Evolutionary conservation across 2,888 invertebrate genomes (phyloP), one percentile per base, ranked within the genome.

Genomic region (Creontiades dilutus): DNA sequence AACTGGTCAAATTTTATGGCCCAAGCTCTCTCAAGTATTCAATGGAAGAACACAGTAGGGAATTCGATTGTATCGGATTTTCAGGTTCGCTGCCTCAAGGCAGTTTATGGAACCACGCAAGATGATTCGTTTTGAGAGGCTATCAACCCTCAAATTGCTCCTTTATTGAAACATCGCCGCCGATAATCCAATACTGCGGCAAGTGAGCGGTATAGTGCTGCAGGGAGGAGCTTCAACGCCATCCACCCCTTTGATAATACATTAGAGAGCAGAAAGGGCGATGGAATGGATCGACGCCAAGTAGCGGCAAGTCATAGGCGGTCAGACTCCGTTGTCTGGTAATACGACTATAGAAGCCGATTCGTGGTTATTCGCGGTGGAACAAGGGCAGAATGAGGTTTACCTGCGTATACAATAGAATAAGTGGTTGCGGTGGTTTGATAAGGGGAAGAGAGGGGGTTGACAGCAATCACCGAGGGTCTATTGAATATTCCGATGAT

Each of bases 51-150:
- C 37, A 52, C 11, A 5, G 52, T 52, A n/a, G 19, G n/a, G 61
- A 61, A 61, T 61, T 61, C n/a, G 61, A 61, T 61, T 3, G 23
- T 23, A 68, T 68, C 68, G 68, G 68, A 68, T 68, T 23, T 13
- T 68, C 19, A 12, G 23, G 68, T n/a, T 57, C n/a, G 2, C 57
- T 57, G 7, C 19, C n/a, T 57, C 11, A 61, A 61, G 61, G n/a
- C 16, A 68, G 68, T 19, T 68, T 68, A 23, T 5, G 7, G 68
- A 23, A 19, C 61, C 7, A 19, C 68, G 9, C 68, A 68, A 68
- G 68, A 68, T 68, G 78, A 78, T 78, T 76, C 28, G 76, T 37
- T 76, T 78, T 78, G n/a, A 78, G 78, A 68, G 78, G 46, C 78
- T 78, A 46, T 78, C 46, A 78, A 19, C 78, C 46, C 47, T 47